Evolutionary conservation across 2,888 invertebrate species (phyloP).

Genomic region (Conops quadrifasciatus): DNA sequence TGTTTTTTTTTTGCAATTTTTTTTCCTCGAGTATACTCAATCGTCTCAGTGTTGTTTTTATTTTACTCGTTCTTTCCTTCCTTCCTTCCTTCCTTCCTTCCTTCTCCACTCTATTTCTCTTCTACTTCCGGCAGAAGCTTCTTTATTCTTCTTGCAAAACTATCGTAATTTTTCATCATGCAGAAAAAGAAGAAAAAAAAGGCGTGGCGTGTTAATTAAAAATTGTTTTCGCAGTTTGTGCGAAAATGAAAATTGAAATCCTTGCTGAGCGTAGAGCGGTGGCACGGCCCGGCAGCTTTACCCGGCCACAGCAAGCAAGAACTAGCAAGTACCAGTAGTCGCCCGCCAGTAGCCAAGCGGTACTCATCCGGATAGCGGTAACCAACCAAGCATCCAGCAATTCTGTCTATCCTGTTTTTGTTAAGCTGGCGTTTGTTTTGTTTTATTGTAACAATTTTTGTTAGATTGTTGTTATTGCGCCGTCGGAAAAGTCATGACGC

Average conservation of each 20-base stretch:
- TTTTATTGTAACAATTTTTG: too few relatives aligned
- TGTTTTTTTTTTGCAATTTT: background rate
- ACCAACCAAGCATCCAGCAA: too few relatives aligned
- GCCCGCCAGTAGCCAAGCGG: too few relatives aligned
- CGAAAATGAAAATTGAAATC: conserved; percentile 60
- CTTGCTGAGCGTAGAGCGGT: conserved; percentile 15
- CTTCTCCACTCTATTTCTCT: background rate
- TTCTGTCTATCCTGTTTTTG: too few relatives aligned
- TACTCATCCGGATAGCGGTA: too few relatives aligned
- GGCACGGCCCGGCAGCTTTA: too few relatives aligned
- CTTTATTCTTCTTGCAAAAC: background rate
- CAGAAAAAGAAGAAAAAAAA: background rate
- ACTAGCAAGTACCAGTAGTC: too few relatives aligned
- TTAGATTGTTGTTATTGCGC: too few relatives aligned
- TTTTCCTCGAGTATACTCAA: background rate
- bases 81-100: background rate
- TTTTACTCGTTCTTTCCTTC: background rate
- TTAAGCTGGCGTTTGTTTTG: too few relatives aligned
- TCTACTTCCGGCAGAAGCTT: background rate
- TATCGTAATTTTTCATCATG: conserved; percentile 6
- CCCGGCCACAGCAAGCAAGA: too few relatives aligned
- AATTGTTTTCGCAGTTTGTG: conserved; percentile 61
- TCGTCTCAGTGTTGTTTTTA: background rate
- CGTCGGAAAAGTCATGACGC: too few relatives aligned
- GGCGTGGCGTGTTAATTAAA: conserved; percentile 55